Conservation (phyloP, 2,113 vertebrate species). For the Chlamydotis undulata region DNA sequence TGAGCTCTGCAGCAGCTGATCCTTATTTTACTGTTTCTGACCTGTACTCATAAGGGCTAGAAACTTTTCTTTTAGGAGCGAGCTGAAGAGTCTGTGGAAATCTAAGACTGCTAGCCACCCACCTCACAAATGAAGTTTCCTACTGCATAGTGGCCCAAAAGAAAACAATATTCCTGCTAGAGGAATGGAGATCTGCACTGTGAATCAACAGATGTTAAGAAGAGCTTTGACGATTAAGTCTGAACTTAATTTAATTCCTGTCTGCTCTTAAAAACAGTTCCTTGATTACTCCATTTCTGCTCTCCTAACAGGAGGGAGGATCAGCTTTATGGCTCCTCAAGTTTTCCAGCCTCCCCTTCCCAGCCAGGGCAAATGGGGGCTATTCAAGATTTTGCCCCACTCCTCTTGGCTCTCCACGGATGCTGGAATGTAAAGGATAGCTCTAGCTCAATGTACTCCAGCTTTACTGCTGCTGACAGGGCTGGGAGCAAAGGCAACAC, state of each 20-base stretch:
- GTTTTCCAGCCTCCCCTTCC: neutral
- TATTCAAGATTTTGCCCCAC: neutral
- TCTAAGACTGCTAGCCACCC: neutral
- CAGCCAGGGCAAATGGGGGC: neutral
- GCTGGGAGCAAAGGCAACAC: neutral
- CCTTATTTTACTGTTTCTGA: neutral
- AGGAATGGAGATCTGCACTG: neutral
- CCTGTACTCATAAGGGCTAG: neutral
- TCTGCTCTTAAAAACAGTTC: neutral
- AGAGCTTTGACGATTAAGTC: neutral
- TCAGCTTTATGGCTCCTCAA: neutral
- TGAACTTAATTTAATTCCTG: neutral
- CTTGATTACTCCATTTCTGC: neutral
- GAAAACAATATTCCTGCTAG: neutral
- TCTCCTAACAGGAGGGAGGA: neutral
- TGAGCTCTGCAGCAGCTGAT: neutral
- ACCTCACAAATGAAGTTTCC: neutral
- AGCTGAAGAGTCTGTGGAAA: neutral
- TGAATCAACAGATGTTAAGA: neutral
- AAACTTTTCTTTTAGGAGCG: neutral
- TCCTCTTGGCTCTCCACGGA: neutral
- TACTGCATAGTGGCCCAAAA: neutral
- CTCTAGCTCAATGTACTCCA: neutral
- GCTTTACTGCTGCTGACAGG: neutral
- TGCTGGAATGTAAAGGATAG: neutral